phyloP scores from a whole-genome alignment of 2,113 vertebrate genomes.

The Bolborhynchus lineola region DNA sequence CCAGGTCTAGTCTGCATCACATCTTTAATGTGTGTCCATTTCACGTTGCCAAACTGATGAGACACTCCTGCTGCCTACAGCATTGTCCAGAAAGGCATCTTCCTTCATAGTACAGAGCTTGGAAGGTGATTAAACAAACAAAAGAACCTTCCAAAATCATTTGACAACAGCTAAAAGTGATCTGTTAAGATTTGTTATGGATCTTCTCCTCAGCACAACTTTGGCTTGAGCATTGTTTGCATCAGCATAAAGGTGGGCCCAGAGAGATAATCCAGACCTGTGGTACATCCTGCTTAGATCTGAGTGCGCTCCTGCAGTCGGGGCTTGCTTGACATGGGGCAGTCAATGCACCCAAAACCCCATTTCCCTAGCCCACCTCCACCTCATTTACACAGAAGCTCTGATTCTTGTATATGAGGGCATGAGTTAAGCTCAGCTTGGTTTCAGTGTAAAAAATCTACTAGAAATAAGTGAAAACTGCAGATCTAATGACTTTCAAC shows the following conservation, averaged over 20 bases:
- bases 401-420: background rate
- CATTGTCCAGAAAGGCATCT: background rate
- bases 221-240: background rate
- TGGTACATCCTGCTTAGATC: accelerated
- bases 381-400: background rate
- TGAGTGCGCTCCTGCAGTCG: accelerated
- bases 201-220: background rate
- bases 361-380: background rate
- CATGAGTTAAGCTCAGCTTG: background rate
- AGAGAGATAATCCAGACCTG: background rate
- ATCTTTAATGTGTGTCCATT: background rate
- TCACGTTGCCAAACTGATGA: background rate
- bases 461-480: too few species aligned
- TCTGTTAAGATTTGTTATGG: background rate
- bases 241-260: background rate
- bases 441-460: background rate
- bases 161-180: background rate
- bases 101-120: background rate
- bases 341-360: background rate
- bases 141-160: background rate
- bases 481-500: background rate
- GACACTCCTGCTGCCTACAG: background rate
- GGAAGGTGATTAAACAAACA: background rate
- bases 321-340: background rate
- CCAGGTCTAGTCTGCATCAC: background rate